phyloP scores from a whole-genome alignment of 2,113 vertebrate species.

The Motacilla tschutschensis region DNA sequence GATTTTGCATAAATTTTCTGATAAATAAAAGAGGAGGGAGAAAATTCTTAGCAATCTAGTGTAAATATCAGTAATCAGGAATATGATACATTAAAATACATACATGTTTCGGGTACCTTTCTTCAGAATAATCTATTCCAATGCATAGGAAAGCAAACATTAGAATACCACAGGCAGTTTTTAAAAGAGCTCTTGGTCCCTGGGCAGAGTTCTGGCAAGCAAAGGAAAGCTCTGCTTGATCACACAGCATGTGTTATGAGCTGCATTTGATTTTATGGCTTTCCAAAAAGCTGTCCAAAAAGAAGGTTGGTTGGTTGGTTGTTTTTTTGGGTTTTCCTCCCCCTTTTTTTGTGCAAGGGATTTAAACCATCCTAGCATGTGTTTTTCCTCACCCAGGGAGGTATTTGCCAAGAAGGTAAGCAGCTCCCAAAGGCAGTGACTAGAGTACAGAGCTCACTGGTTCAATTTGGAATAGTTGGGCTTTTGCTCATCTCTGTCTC shows the following conservation, averaged over 20 bases:
- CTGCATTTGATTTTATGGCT: conserved; percentile 68
- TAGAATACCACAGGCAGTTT: conserved; percentile 15
- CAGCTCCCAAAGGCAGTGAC: not conserved
- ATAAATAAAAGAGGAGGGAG: not conserved
- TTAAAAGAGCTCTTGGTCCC: conserved; percentile 33
- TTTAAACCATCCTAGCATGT: not conserved
- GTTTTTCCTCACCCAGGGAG: conserved; percentile 32
- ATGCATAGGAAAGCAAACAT: conserved; percentile 23
- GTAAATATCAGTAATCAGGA: not conserved
- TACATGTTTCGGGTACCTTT: not conserved
- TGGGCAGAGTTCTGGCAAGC: conserved; percentile 29
- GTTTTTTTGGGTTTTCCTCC: not conserved
- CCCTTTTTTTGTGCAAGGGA: not conserved
- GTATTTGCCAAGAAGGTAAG: conserved; percentile 14
- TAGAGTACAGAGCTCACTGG: not conserved
- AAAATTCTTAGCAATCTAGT: not conserved
- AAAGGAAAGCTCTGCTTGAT: conserved; percentile 48
- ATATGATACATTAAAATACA: not conserved
- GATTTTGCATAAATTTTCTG: not conserved
- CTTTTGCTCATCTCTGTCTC: not conserved
- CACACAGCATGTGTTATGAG: conserved; percentile 56
- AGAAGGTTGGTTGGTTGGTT: not conserved
- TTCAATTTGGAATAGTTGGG: not conserved
- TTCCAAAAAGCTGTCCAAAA: conserved; percentile 66
- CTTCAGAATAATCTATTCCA: conserved; percentile 10